Conservation (phyloP, 1,140 invertebrate genomes). For the Drepana arcuata region DNA sequence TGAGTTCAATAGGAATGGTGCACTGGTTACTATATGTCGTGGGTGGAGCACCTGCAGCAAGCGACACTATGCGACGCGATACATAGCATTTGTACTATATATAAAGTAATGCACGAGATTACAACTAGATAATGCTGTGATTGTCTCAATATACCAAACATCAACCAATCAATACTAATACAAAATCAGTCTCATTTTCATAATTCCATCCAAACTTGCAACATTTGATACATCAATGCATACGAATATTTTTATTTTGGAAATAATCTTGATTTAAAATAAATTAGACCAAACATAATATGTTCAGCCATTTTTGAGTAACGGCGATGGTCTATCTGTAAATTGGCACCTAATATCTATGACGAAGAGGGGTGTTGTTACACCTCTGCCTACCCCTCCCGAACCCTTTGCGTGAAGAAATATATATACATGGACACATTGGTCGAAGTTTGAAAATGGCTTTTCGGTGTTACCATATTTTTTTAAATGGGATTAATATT, state of each 20-base stretch:
- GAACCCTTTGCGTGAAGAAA: background rate
- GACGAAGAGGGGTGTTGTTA: too few species aligned
- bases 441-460: conserved; percentile 6
- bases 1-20: conserved; percentile 3
- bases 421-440: background rate
- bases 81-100: conserved; percentile 32
- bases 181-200: conserved; percentile 49
- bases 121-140: conserved; percentile 6
- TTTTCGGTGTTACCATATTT: too few species aligned
- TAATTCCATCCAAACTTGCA: conserved; percentile 17
- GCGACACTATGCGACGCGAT: conserved; percentile 40
- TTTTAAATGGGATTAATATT: too few species aligned
- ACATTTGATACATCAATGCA: conserved; percentile 7
- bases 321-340: too few species aligned
- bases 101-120: conserved; percentile 7
- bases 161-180: conserved; percentile 31
- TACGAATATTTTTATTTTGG: too few species aligned
- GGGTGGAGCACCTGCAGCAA: conserved; percentile 46
- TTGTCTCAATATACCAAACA: conserved; percentile 13
- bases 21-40: conserved; percentile 20
- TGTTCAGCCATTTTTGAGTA: too few species aligned
- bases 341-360: too few species aligned
- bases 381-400: background rate
- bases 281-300: background rate
- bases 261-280: too few species aligned